Evolutionary conservation across 2,888 invertebrate species (phyloP).

Genomic region (Frankliniella fusca): DNA sequence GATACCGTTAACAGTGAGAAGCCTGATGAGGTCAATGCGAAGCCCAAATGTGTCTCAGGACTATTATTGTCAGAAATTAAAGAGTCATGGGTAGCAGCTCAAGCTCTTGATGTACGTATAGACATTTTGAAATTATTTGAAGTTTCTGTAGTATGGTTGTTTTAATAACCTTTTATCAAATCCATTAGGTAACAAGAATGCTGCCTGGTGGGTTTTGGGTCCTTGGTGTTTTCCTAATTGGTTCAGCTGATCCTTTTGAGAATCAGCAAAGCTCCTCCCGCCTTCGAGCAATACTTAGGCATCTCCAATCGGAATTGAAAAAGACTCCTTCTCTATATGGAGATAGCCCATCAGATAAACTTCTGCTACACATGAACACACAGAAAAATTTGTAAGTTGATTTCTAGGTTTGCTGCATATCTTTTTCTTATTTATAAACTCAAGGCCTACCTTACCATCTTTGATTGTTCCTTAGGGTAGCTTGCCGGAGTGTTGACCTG

Average conservation of each 20-base stretch:
- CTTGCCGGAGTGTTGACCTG: slow-evolving; percentile 63
- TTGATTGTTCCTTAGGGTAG: slow-evolving; percentile 48
- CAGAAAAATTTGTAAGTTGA: slow-evolving; percentile 50
- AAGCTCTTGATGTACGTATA: slow-evolving; percentile 66
- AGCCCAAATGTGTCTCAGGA: slow-evolving; percentile 48
- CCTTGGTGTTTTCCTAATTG: slow-evolving; percentile 74
- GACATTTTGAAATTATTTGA: not conserved
- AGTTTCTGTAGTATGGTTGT: slow-evolving; percentile 26
- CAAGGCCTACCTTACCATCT: slow-evolving; percentile 30
- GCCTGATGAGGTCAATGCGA: slow-evolving; percentile 34
- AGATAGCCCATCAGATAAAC: slow-evolving; percentile 56
- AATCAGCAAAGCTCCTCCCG: slow-evolving; percentile 56
- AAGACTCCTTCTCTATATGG: slow-evolving; percentile 59
- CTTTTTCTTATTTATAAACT: slow-evolving; percentile 1
- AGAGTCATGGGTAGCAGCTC: slow-evolving; percentile 69
- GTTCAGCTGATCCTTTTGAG: slow-evolving; percentile 60
- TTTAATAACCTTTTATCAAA: slow-evolving; percentile 30
- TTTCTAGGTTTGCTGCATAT: not conserved
- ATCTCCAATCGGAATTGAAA: slow-evolving; percentile 56
- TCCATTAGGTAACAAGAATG: slow-evolving; percentile 68
- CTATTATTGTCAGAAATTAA: slow-evolving; percentile 54
- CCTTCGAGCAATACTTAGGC: slow-evolving; percentile 56
- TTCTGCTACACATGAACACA: slow-evolving; percentile 58
- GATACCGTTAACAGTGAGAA: slow-evolving; percentile 46
- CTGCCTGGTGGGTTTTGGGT: slow-evolving; percentile 85